Base-by-base conservation (phyloP, 2,113 vertebrate species). In the Odontesthes bonariensis region DNA sequence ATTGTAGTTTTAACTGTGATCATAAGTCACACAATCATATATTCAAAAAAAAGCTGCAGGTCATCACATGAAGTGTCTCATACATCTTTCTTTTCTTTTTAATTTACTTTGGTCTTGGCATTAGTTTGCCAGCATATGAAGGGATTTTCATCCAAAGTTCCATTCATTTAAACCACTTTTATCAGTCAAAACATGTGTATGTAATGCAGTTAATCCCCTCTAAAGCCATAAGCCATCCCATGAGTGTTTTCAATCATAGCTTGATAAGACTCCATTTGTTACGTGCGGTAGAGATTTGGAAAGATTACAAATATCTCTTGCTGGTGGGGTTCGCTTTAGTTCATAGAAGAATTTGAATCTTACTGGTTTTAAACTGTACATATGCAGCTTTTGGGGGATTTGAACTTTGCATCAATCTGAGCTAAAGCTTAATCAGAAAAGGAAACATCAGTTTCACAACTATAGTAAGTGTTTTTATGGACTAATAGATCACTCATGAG, bases 151-250 rank as follows among this genome's bases (percentile, higher is more conserved):
- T 17, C 19, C 16, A 1, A n/a, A 3, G 17, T 19, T 19, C 19
- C 35, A 38, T 38, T 38, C 10, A 10, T 38, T 38, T 38, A 38
- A 38, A 49, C 16, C 16, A 14, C 32, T 56, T 32, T 55, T 32
- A 57, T 69, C 67, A 47, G 42, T 69, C 16, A 42, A 8, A 69
- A 55, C 54, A 69, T 69, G 67, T 69, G 53, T 2, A 1, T 33
- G 40, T 57, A 56, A 40, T 16, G 3, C 38, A 22, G n/a, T 42
- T 60, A 40, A 69, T 58, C 67, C 54, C n/a, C 22, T 35, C 42
- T 47, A 33, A 8, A 49, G 42, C 54, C 67, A 49, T 58, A 12
- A 44, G 67, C 46, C 13, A 58, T 44, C 14, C 13, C 54, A 69
- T 40, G 20, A 8, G 19, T 57, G 8, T 69, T 49, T 58, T 32